These are phyloP conservation scores for Hirundichthys speculiger DNA, from an alignment of 2,113 vertebrate species.

Conservation along the genomic window DNA sequence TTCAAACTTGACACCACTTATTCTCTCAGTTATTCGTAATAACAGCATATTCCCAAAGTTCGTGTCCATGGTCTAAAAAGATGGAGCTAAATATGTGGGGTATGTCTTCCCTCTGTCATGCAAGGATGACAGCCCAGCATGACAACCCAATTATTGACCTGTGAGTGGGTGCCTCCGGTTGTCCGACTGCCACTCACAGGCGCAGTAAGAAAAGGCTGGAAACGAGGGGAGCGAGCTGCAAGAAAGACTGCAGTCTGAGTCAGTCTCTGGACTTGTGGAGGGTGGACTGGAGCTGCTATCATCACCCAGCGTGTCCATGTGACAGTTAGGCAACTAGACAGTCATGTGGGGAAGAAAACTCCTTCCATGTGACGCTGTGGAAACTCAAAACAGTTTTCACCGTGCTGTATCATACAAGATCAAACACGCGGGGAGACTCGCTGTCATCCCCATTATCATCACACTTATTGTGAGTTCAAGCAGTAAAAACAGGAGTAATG, in stretches of 20 bases:
- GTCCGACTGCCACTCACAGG: neutral
- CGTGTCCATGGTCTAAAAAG: neutral
- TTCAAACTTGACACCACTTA: no score
- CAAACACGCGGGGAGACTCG: neutral
- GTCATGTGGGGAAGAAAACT: constrained; percentile 29
- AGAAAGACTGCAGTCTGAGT: constrained; percentile 31
- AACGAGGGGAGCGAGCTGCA: constrained; percentile 16
- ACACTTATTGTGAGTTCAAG: constrained; percentile 10
- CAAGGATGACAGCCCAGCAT: constrained; percentile 8
- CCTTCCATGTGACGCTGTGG: constrained; percentile 34
- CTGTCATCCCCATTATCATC: constrained; percentile 16
- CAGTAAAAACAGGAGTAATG: neutral
- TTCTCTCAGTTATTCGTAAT: neutral
- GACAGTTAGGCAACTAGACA: constrained; percentile 31
- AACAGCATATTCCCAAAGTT: neutral
- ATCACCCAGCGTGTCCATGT: constrained; percentile 45
- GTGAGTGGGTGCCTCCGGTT: constrained; percentile 9
- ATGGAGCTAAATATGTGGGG: neutral
- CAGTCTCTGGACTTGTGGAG: constrained; percentile 14
- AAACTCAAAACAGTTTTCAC: constrained; percentile 24
- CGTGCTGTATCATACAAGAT: constrained; percentile 28
- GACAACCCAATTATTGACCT: constrained; percentile 45
- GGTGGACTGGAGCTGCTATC: constrained; percentile 5
- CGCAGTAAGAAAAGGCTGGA: neutral
- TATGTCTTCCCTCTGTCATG: constrained; percentile 7